Conservation (phyloP, 2,888 invertebrate species). For the Corythucha ciliata region DNA sequence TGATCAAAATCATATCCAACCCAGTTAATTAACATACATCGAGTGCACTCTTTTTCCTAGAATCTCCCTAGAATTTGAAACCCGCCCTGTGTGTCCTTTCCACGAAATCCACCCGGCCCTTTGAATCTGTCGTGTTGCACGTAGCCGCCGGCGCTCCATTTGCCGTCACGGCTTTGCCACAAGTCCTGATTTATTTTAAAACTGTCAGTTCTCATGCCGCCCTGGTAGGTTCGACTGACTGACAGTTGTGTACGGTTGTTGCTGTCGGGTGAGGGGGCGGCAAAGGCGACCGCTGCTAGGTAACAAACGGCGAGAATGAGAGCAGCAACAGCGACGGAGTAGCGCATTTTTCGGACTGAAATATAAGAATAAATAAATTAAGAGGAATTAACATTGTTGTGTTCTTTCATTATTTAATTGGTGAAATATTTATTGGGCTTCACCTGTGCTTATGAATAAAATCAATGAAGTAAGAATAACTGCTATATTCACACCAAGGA, state of each 20-base stretch:
- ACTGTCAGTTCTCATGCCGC: constrained; percentile 5
- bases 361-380: too few relatives aligned
- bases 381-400: too few relatives aligned
- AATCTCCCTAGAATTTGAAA: constrained; percentile 13
- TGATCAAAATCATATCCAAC: too few relatives aligned
- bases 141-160: constrained; percentile 22
- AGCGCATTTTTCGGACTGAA: too few relatives aligned
- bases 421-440: too few relatives aligned
- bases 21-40: too few relatives aligned
- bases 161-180: constrained; percentile 19
- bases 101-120: constrained; percentile 2
- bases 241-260: not conserved
- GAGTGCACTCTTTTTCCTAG: too few relatives aligned
- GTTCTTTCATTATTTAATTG: too few relatives aligned
- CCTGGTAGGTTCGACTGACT: not conserved
- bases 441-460: too few relatives aligned
- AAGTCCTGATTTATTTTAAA: constrained; percentile 19
- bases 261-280: not conserved
- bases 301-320: not conserved
- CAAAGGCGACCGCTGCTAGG: not conserved
- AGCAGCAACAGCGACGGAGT: too few relatives aligned
- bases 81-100: constrained; percentile 20
- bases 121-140: constrained; percentile 24
- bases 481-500: too few relatives aligned
- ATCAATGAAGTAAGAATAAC: too few relatives aligned